phyloP scores from a whole-genome alignment of 1,140 invertebrate species.

The Drosophila elegans region DNA sequence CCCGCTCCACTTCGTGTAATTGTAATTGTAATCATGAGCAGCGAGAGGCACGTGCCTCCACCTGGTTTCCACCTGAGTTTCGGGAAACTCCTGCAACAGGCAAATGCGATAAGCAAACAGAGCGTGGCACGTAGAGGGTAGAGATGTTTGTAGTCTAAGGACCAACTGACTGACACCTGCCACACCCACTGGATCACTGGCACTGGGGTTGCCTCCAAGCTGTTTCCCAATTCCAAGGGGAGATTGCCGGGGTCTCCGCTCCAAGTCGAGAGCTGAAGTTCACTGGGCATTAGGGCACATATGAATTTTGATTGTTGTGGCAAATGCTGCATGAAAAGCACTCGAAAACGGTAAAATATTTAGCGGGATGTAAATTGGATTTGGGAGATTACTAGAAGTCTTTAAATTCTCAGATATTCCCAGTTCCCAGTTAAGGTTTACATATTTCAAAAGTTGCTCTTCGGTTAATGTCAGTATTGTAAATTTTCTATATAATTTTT shows the following conservation, averaged over 20 bases:
- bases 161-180: slow-evolving; percentile 44
- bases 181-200: slow-evolving; percentile 21
- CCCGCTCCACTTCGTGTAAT: slow-evolving; percentile 45
- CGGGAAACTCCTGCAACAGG: slow-evolving; percentile 26
- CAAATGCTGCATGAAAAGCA: slow-evolving; percentile 1
- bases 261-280: slow-evolving; percentile 5
- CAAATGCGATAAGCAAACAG: slow-evolving; percentile 73
- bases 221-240: neutral
- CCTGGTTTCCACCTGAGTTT: slow-evolving; percentile 10
- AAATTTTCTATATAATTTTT: too few relatives aligned
- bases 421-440: too few relatives aligned
- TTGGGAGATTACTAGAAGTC: neutral
- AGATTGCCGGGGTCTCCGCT: slow-evolving; percentile 2
- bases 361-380: neutral
- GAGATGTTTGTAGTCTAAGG: slow-evolving; percentile 8
- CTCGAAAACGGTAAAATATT: slow-evolving; percentile 1
- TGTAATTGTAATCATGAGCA: slow-evolving; percentile 70
- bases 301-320: slow-evolving; percentile 28
- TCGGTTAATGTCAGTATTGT: too few relatives aligned
- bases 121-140: slow-evolving; percentile 60
- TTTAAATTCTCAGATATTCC: neutral
- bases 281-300: slow-evolving; percentile 11
- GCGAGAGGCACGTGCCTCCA: slow-evolving; percentile 44
- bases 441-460: too few relatives aligned
- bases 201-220: neutral